Base-by-base conservation (phyloP, 1,140 invertebrate species). In the Apis florea region DNA sequence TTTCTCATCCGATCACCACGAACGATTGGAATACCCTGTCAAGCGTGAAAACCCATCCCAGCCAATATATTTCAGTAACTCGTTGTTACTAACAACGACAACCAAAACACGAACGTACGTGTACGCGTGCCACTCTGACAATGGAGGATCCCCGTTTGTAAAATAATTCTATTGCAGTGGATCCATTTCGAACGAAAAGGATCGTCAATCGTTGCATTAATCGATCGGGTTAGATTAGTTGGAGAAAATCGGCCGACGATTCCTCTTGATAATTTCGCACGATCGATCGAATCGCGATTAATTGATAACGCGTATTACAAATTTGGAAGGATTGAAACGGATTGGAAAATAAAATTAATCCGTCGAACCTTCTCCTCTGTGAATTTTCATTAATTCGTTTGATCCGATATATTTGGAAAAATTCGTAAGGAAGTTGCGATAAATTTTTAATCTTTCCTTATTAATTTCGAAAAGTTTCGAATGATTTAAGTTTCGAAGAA, bases 1-100 rank as follows among this genome's bases (percentile, higher is more conserved):
- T 6, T 40, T 67, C 66, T 56, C 70, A 67, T 68, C 73, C 79
- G 74, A 77, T 82, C 80, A 26, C 19, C 5, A 64, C 66, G 31
- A 59, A 53, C 58, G 74, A 82, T 78, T 71, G 74, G 73, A 78
- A 82, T 78, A 82, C 56, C 74, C 74, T 78, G 80, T 82, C 73
- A 64, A 68, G 79, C 79, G 73, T 82, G 73, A 76, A 82, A 74
- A 80, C 70, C 79, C 71, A 74, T 67, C 70, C 63, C 31, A 61
- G 51, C 51, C 69, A 24, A 81, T 81, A 81, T 67, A 81, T 67
- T 75, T 81, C 75, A n/a, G n/a, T n/a, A n/a, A 66, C 67, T 58
- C 13, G 24, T 19, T 54, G 15, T 12, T 74, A 31, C 68, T 54
- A 79, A 70, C 66, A 40, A 56, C 56, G 53, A 79, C 63, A 54